phyloP scores from a whole-genome alignment of 2,113 vertebrate genomes.

The Sarotherodon lohbergeri region DNA sequence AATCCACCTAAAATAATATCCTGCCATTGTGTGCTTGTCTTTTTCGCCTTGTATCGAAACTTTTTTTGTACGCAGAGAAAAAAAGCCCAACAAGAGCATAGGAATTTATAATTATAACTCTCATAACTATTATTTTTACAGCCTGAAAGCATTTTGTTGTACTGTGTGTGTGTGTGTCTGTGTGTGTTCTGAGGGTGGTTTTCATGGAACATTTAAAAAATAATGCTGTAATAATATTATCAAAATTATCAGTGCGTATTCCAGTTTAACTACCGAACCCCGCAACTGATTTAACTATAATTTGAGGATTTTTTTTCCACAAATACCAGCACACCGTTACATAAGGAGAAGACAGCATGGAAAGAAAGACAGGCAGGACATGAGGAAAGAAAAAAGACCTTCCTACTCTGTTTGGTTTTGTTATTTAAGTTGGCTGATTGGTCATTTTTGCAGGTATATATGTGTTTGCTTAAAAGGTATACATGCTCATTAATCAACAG shows the following conservation, averaged over 20 bases:
- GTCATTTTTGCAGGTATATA: neutral
- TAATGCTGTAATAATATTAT: neutral
- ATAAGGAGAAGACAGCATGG: neutral
- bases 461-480: neutral
- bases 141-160: neutral
- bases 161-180: neutral
- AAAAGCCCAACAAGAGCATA: neutral
- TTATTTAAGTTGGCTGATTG: neutral
- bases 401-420: neutral
- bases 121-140: neutral
- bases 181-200: neutral
- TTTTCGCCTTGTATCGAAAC: neutral
- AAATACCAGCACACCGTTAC: constrained; percentile 1
- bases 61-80: neutral
- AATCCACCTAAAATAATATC: neutral
- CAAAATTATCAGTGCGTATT: constrained; percentile 10
- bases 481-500: neutral
- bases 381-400: neutral
- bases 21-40: neutral
- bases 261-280: neutral
- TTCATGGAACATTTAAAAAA: constrained; percentile 19
- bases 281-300: neutral
- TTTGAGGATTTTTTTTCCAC: neutral
- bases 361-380: neutral
- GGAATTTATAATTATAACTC: neutral